These are phyloP conservation scores for Lipotes vexillifer DNA, from an alignment of 2,113 vertebrate genomes.

Conservation along the genomic window DNA sequence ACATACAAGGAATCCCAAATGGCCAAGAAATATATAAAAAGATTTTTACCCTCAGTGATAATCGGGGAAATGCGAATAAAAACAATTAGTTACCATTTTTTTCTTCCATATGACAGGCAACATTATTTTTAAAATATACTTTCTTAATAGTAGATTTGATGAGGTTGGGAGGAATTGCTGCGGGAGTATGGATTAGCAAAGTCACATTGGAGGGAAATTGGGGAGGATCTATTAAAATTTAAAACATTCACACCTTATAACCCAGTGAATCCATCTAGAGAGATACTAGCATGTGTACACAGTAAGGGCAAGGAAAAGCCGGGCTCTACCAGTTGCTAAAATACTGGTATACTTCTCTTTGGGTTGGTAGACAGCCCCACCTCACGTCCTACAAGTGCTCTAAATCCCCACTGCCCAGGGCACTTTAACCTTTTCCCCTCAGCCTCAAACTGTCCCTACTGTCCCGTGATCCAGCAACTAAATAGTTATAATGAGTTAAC, in stretches of 20 bases:
- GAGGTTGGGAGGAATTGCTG: neutral
- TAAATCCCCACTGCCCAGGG: neutral
- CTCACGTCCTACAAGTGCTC: neutral
- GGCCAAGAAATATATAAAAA: neutral
- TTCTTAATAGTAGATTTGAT: neutral
- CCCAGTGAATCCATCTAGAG: neutral
- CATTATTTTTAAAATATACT: neutral
- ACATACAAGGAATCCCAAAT: neutral
- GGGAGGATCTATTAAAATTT: neutral
- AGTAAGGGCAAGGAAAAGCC: neutral
- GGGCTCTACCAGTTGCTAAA: neutral
- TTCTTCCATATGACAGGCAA: neutral
- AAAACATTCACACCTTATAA: neutral
- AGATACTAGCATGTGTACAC: fast-evolving
- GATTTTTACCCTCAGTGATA: neutral
- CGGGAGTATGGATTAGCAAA: neutral
- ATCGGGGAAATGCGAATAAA: neutral
- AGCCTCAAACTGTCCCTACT: neutral
- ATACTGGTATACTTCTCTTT: neutral
- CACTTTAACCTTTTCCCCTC: neutral
- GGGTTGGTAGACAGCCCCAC: neutral
- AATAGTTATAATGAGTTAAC: neutral
- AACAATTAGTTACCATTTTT: neutral
- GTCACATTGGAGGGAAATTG: neutral
- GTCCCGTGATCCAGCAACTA: neutral